A percentile compares a stretch with the other conserved stretches of the same genome.
phyloP scores from a whole-genome alignment of 2,888 invertebrate species.

The Agrilus cyanescens region DNA sequence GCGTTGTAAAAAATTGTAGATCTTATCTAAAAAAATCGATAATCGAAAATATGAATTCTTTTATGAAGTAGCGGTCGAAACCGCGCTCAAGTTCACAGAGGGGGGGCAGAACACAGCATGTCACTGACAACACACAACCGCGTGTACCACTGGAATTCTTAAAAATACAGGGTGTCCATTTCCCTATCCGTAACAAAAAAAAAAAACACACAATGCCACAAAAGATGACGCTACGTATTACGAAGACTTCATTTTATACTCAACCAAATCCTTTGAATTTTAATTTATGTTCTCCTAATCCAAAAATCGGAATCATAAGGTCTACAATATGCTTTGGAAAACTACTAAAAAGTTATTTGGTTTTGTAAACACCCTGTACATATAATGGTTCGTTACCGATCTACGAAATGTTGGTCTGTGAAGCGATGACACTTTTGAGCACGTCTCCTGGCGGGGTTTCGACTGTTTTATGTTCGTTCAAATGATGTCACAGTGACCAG shows the following conservation, averaged over 20 bases:
- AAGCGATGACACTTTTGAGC: conserved; percentile 10
- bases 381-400: too few relatives aligned
- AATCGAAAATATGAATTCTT: conserved; percentile 35
- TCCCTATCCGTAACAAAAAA: not conserved
- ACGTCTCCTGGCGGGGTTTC: conserved; percentile 6
- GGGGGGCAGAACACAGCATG: conserved; percentile 21
- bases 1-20: conserved; percentile 31
- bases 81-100: conserved; percentile 19
- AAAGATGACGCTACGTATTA: too few relatives aligned
- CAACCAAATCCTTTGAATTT: too few relatives aligned
- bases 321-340: too few relatives aligned
- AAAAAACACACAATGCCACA: not conserved
- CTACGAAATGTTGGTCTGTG: not conserved
- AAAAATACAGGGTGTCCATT: too few relatives aligned
- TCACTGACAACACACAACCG: conserved; percentile 15
- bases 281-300: too few relatives aligned
- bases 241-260: too few relatives aligned
- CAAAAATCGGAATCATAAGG: too few relatives aligned
- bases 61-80: conserved; percentile 25
- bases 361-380: not conserved
- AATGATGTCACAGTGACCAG: conserved; percentile 10
- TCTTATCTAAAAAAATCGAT: conserved; percentile 35
- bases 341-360: too few relatives aligned
- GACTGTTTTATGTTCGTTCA: conserved; percentile 10
- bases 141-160: conserved; percentile 2